Base-by-base conservation (phyloP, 2,113 vertebrate species). In the Triplophysa rosa region DNA sequence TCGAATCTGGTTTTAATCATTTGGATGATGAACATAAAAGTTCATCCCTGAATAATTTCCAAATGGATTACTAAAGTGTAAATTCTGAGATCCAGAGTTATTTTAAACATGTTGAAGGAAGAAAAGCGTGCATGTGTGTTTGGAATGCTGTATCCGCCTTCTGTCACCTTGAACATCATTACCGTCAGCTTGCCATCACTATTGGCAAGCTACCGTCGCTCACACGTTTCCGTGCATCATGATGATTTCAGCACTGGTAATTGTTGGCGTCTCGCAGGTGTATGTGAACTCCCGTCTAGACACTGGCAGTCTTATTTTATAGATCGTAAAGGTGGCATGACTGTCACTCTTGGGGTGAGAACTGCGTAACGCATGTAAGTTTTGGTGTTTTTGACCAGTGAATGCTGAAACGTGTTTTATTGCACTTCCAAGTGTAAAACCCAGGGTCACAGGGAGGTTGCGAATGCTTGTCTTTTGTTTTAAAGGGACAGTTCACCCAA, bases 1-100 rank as follows among this genome's bases (percentile, higher is more conserved):
- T 67, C 87, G 75, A 86, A 67, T 81, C 84, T 21, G 72, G 80
- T 59, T 59, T 78, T 85, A 80, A 74, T 75, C 81, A 82, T 83
- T 86, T 89, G 80, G 81, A 84, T 87, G 86, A 86, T 72, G 8
- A 72, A 59, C 37, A 52, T 6, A 54, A 71, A 58, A 52, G 8
- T 13, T 6, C 37, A 16, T 2, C 8, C 17, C 24, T 11, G 52
- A 29, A 21, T 71, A 8, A 23, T 58, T 71, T 26, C 19, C 68
- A 37, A 2, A 19, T 21, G 2, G 2, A 37, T 58, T 21, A 37
- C 45, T 8, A 13, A 58, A 33, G 33, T 0, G n/a, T 54, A 11
- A n/a, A 19, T 8, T 16, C 24, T 70, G 26, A 2, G n/a, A 40
- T 33, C 26, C 19, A 42, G 19, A 19, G 1, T 67, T 67, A 8